Percentiles rank a stretch among this genome's conserved stretches.
phyloP scores from a whole-genome alignment of 2,113 vertebrate species.

The Dryoscopus gambensis region DNA sequence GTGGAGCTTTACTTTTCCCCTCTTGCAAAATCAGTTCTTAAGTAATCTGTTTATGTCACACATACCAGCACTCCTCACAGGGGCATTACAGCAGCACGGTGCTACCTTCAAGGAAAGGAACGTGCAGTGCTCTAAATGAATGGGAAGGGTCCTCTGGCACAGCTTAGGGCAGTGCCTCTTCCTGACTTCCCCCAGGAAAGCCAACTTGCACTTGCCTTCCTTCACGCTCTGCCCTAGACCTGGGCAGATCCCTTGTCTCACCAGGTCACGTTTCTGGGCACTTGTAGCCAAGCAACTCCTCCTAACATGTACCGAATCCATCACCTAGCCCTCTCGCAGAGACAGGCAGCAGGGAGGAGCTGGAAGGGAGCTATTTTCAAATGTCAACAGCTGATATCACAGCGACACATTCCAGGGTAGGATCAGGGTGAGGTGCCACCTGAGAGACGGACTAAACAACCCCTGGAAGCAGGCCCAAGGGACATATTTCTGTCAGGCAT shows the following conservation, averaged over 20 bases:
- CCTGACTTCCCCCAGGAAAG: neutral
- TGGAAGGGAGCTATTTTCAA: neutral
- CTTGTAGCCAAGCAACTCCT: neutral
- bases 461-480: neutral
- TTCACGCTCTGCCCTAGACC: neutral
- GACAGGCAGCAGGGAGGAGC: neutral
- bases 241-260: fast-evolving
- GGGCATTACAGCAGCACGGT: neutral
- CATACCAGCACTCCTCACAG: constrained; percentile 35
- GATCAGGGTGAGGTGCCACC: neutral
- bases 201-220: neutral
- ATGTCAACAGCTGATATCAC: neutral
- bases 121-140: neutral
- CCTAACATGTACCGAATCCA: fast-evolving
- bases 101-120: constrained; percentile 54
- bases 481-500: neutral
- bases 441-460: neutral
- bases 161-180: neutral
- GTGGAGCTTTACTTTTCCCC: constrained; percentile 74
- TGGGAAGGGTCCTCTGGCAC: neutral
- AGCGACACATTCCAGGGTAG: neutral
- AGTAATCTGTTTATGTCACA: constrained; percentile 73
- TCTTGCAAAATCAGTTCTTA: constrained; percentile 69
- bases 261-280: neutral
- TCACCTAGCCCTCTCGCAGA: fast-evolving